Conservation (phyloP, 1,140 invertebrate genomes). For the Hyposmocoma kahamanoa region DNA sequence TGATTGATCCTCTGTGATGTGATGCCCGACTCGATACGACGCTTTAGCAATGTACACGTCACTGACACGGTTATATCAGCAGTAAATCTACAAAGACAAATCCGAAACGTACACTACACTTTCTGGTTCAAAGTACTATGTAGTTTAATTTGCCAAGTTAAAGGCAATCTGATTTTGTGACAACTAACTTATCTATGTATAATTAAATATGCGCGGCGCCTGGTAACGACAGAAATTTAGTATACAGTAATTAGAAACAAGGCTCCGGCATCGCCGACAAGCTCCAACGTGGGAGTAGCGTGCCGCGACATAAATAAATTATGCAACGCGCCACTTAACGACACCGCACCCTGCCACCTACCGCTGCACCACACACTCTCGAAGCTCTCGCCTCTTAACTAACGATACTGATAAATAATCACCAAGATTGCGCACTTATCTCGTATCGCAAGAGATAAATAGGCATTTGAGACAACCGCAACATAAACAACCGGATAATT, state of each 20-base stretch:
- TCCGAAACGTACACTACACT: too few relatives aligned
- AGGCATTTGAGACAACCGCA: slow-evolving; percentile 10
- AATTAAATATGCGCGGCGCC: slow-evolving; percentile 3
- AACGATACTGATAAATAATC: slow-evolving; percentile 21
- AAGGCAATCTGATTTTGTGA: too few relatives aligned
- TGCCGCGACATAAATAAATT: slow-evolving; percentile 66
- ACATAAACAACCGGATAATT: slow-evolving; percentile 16
- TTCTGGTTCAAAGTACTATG: too few relatives aligned
- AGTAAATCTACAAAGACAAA: too few relatives aligned
- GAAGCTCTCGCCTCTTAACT: slow-evolving; percentile 3
- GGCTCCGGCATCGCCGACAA: slow-evolving; percentile 32
- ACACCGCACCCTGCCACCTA: slow-evolving; percentile 38
- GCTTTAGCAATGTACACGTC: too few relatives aligned
- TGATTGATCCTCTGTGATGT: slow-evolving; percentile 43
- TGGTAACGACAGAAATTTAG: slow-evolving; percentile 16
- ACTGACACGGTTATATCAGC: too few relatives aligned
- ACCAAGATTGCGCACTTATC: slow-evolving; percentile 13
- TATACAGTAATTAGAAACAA: slow-evolving; percentile 38
- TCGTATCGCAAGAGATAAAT: slow-evolving; percentile 13
- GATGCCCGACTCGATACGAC: slow-evolving; percentile 9
- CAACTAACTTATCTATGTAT: background rate
- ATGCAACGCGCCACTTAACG: slow-evolving; percentile 60
- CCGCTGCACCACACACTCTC: slow-evolving; percentile 12
- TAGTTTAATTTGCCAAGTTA: too few relatives aligned
- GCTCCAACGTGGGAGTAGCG: slow-evolving; percentile 44